These are phyloP conservation scores for Apostichopus japonicus DNA, from an alignment of 35 echinoderm and acorn worm species.

Conservation along the genomic window DNA sequence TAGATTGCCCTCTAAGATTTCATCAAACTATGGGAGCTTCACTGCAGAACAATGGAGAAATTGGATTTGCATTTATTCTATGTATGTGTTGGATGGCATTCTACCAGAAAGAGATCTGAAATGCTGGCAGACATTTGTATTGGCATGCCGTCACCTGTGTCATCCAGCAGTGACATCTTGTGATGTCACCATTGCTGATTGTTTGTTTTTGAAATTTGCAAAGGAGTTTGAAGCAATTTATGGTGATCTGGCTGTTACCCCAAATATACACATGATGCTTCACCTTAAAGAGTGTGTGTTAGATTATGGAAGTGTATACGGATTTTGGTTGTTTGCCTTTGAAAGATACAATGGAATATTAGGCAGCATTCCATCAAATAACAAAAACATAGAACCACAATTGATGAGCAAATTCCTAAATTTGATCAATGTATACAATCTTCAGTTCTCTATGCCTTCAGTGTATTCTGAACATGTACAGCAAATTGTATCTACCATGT, in stretches of 20 bases:
- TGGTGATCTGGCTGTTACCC: not conserved
- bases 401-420: not conserved
- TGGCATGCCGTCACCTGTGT: no score
- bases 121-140: no score
- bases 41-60: not conserved
- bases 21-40: not conserved
- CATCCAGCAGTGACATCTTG: no score
- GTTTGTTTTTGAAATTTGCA: no score
- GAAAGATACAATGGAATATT: not conserved
- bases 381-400: not conserved
- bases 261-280: not conserved
- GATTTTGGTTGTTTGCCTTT: not conserved
- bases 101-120: no score
- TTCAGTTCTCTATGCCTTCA: no score
- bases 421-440: not conserved
- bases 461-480: no score
- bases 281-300: not conserved
- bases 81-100: not conserved
- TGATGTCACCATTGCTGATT: no score
- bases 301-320: not conserved
- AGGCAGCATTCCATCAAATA: not conserved
- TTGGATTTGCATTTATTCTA: not conserved
- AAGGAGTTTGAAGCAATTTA: no score
- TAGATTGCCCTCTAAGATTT: not conserved
- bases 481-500: no score